Base-by-base conservation (phyloP, 2,113 vertebrate genomes). In the Syngnathus typhle region DNA sequence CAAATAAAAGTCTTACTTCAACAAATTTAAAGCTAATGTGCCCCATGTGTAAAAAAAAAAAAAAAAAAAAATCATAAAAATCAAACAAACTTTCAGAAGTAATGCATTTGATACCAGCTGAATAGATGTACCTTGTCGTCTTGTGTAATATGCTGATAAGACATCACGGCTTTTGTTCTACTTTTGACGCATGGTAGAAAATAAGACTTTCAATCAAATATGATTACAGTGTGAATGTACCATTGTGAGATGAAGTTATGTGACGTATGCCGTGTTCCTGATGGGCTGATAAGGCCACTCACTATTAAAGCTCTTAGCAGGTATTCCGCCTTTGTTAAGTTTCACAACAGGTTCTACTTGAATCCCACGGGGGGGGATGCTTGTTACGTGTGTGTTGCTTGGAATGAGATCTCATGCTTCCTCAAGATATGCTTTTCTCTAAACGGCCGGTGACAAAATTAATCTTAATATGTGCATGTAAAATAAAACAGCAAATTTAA, bases 301-400 rank as follows among this genome's bases (percentile, higher is more conserved):
- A 19, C 49, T 9, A 52, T 52, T 52, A 10, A 52, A 52, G 19
- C 19, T 21, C 19, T 21, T 1, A 51, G 49, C n/a, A 15, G 52
- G 23, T 27, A 55, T 32, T 8, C 55, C 16, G 55, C 55, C 8
- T 16, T 36, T 16, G 19, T 52, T 9, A n/a, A 3, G 49, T 11
- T 58, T 58, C 55, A 58, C 55, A 58, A 58, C 55, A 36, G 32
- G 55, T 36, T 36, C 55, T 36, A 18, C 55, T 58, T 58, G 16
- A 36, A 58, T 58, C 27, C 13, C 4, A 16, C 12, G 16, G 23
- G 27, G 1, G 27, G 3, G 13, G 12, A 32, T 58, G 13, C 55
- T 58, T 58, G 12, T 32, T 32, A 10, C 27, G 2, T 32, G 27
- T 32, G 27, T 32, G 27, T 32, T 32, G 27, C 27, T 32, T 54